A percentile compares a stretch with the other conserved stretches of the same genome.
These are phyloP conservation scores for Sepioteuthis lessoniana DNA, from an alignment of 2,888 invertebrate species.

Conservation along the genomic window DNA sequence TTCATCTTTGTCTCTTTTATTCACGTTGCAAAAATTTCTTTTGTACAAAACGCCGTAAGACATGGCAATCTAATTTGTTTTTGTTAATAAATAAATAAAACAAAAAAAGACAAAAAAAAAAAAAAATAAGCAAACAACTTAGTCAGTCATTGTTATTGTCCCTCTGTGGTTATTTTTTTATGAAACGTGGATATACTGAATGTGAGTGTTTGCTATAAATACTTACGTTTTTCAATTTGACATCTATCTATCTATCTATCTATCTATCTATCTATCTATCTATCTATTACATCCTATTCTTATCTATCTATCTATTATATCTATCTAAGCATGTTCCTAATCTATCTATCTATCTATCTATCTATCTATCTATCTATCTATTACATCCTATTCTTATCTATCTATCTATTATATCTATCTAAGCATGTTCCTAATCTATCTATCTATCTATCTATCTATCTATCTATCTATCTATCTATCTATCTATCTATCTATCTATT, in stretches of 20 bases:
- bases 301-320: not conserved
- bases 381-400: not conserved
- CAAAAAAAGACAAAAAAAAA: no score
- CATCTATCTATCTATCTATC: not conserved
- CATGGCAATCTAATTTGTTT: not conserved
- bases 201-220: not conserved
- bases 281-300: no score
- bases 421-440: no score
- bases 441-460: not conserved
- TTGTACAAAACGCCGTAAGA: constrained; percentile 33
- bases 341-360: not conserved
- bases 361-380: not conserved
- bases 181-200: no score
- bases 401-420: no score
- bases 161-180: no score
- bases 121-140: no score
- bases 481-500: not conserved
- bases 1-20: not conserved
- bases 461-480: not conserved
- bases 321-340: no score
- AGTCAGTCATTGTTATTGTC: no score
- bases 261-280: not conserved
- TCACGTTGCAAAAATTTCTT: not conserved
- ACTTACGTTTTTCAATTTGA: not conserved
- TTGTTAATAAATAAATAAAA: not conserved